These are phyloP conservation scores for Drosophila austrosaltans DNA, from an alignment of 2,888 invertebrate genomes.

Conservation along the genomic window DNA sequence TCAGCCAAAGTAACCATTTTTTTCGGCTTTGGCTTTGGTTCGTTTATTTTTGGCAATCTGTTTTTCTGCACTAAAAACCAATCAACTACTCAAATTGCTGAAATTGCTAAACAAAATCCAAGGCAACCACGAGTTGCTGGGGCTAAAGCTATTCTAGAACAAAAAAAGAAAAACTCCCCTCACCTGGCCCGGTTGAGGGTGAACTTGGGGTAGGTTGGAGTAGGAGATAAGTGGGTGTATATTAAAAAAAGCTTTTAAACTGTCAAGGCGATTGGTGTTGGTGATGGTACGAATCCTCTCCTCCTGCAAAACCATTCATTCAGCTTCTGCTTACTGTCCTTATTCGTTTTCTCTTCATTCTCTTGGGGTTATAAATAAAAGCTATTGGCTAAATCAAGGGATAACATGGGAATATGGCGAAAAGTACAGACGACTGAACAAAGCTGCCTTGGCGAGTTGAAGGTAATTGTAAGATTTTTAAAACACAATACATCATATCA, in stretches of 20 bases:
- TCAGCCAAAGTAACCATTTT: constrained; percentile 44
- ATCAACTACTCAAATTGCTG: constrained; percentile 66
- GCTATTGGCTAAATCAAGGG: constrained; percentile 56
- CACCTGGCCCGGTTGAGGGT: background rate
- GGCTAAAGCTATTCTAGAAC: constrained; percentile 22
- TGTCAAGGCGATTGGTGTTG: constrained; percentile 49
- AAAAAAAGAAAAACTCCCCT: constrained; percentile 21
- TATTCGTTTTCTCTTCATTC: constrained; percentile 6
- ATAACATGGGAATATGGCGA: constrained; percentile 42
- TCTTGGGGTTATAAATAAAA: constrained; percentile 64
- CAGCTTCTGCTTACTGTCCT: constrained; percentile 19
- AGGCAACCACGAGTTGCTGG: constrained; percentile 28
- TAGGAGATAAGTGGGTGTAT: constrained; percentile 20
- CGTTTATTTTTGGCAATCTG: constrained; percentile 47
- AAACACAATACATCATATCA: constrained; percentile 68
- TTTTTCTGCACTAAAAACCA: constrained; percentile 57
- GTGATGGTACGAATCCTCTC: constrained; percentile 30
- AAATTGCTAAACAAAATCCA: constrained; percentile 53
- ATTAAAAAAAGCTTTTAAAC: constrained; percentile 79
- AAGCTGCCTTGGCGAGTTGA: constrained; percentile 16
- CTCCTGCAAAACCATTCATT: constrained; percentile 21
- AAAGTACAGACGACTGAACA: constrained; percentile 14
- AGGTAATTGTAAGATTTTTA: constrained; percentile 67
- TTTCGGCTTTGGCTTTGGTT: constrained; percentile 22
- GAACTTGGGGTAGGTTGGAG: background rate